Conservation (phyloP, 2,888 invertebrate species). For the Phasia obesa region DNA sequence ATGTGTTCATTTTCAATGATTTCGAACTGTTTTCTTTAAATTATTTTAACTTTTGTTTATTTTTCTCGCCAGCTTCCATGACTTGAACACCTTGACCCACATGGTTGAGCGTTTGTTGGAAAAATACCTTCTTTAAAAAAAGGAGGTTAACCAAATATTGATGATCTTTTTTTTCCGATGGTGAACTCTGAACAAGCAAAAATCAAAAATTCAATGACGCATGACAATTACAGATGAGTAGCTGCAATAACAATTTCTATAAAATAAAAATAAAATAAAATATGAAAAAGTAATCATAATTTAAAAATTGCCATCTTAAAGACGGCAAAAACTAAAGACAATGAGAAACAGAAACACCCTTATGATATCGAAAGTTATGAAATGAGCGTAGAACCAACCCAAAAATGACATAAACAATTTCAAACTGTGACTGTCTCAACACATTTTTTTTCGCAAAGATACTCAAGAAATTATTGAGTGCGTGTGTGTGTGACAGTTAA, state of each 20-base stretch:
- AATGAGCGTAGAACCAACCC: slow-evolving; percentile 65
- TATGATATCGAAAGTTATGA: not conserved
- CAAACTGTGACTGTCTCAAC: slow-evolving; percentile 73
- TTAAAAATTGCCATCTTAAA: slow-evolving; percentile 49
- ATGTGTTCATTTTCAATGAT: too few relatives aligned
- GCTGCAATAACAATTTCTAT: slow-evolving; percentile 4
- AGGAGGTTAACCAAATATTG: slow-evolving; percentile 62
- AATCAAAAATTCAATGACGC: slow-evolving; percentile 55
- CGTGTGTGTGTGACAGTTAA: slow-evolving; percentile 64
- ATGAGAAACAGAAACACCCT: slow-evolving; percentile 19
- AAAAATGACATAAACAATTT: slow-evolving; percentile 79
- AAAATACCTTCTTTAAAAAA: slow-evolving; percentile 48
- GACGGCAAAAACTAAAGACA: slow-evolving; percentile 9
- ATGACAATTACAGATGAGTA: slow-evolving; percentile 55
- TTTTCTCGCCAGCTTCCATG: not conserved
- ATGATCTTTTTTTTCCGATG: slow-evolving; percentile 44
- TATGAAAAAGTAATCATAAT: slow-evolving; percentile 54
- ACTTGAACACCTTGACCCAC: slow-evolving; percentile 57
- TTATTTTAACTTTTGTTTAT: not conserved
- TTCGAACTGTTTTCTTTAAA: not conserved
- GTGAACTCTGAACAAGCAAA: slow-evolving; percentile 29
- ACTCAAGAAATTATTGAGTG: slow-evolving; percentile 73
- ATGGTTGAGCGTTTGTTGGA: slow-evolving; percentile 46
- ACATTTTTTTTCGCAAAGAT: slow-evolving; percentile 17
- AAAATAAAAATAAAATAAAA: too few relatives aligned